These are phyloP conservation scores for Eutrigla gurnardus DNA, from an alignment of 2,797 vertebrate genomes.

Conservation along the genomic window DNA sequence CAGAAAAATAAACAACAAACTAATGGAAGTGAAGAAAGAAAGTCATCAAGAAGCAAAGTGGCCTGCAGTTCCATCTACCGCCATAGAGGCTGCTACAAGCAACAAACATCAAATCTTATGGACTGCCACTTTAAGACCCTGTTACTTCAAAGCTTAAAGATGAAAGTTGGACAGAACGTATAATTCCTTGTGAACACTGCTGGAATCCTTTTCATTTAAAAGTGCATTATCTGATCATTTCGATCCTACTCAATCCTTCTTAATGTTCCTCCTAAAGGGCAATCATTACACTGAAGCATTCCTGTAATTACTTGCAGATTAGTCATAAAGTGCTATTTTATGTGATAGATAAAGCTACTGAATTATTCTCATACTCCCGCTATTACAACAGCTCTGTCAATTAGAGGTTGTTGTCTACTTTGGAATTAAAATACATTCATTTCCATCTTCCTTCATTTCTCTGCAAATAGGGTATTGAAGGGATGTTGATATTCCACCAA, in stretches of 20 bases:
- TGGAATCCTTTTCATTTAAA: background rate
- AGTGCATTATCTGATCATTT: slow-evolving; percentile 9
- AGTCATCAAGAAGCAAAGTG: no score
- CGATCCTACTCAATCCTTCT: background rate
- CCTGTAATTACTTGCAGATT: slow-evolving; percentile 14
- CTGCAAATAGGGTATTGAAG: background rate
- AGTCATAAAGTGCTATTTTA: background rate
- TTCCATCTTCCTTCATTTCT: background rate
- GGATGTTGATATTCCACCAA: background rate
- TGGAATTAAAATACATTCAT: background rate
- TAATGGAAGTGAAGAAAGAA: no score
- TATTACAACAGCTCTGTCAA: background rate
- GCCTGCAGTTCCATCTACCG: no score
- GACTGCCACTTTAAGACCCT: background rate
- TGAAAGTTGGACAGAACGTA: slow-evolving; percentile 3
- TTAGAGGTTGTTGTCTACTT: background rate
- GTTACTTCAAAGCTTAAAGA: slow-evolving; percentile 12
- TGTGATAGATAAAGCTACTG: background rate
- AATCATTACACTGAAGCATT: slow-evolving; percentile 8
- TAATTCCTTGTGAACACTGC: background rate
- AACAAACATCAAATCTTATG: background rate
- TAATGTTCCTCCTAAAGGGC: slow-evolving; percentile 15
- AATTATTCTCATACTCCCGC: background rate
- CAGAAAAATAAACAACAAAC: no score
- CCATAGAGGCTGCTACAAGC: background rate